phyloP scores from a whole-genome alignment of 2,888 invertebrate genomes.

The Ypsolopha scabrella region DNA sequence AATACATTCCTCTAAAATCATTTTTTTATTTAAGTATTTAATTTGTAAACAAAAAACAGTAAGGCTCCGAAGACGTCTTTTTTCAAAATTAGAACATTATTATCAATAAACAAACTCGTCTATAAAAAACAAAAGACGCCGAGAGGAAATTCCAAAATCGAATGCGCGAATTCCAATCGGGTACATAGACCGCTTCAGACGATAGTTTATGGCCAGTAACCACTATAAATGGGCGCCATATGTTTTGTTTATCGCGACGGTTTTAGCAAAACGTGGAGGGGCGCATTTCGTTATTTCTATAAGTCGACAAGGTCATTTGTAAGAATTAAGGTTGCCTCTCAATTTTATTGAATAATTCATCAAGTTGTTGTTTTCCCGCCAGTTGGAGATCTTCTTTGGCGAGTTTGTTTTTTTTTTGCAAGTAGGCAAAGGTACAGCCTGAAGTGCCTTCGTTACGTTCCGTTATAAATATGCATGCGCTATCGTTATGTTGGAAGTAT shows the following conservation, averaged over 20 bases:
- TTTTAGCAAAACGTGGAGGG: slow-evolving; percentile 17
- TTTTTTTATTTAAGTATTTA: no score
- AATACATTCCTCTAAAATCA: no score
- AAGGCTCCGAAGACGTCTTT: no score
- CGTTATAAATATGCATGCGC: slow-evolving; percentile 33
- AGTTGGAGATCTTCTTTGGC: background rate
- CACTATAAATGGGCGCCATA: slow-evolving; percentile 29
- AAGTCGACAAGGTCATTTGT: slow-evolving; percentile 43
- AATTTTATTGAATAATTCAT: slow-evolving; percentile 1
- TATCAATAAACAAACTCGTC: no score
- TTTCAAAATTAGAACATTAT: no score
- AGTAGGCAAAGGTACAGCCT: slow-evolving; percentile 19
- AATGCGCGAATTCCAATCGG: slow-evolving; percentile 19
- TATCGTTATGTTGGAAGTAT: slow-evolving; percentile 25
- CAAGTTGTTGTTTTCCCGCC: slow-evolving; percentile 44
- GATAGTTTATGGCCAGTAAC: slow-evolving; percentile 14
- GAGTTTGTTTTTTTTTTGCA: slow-evolving; percentile 16
- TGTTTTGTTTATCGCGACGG: slow-evolving; percentile 24
- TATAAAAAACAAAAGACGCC: background rate
- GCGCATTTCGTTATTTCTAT: slow-evolving; percentile 14
- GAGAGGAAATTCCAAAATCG: slow-evolving; percentile 19
- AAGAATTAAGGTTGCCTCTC: slow-evolving; percentile 13
- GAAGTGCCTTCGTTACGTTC: slow-evolving; percentile 7
- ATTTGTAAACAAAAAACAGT: no score
- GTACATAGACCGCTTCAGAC: slow-evolving; percentile 3